These are phyloP conservation scores for Beaufortia kweichowensis DNA, from an alignment of 2,113 vertebrate species.

Conservation along the genomic window DNA sequence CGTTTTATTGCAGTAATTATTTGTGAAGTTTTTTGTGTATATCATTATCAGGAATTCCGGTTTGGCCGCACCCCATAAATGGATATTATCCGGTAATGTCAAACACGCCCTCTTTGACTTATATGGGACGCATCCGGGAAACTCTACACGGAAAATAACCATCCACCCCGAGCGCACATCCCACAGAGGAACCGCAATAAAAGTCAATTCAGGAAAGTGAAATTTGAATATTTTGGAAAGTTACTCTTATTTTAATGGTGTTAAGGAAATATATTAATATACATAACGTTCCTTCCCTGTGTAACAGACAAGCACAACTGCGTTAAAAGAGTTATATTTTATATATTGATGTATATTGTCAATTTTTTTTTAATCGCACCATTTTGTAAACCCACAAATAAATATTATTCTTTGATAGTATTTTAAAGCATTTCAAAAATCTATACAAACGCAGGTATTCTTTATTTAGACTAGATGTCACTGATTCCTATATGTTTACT, in stretches of 20 bases:
- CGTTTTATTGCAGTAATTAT: neutral
- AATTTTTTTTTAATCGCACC: too few relatives aligned
- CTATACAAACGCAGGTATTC: neutral
- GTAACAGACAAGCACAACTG: neutral
- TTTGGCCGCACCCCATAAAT: slow-evolving; percentile 78
- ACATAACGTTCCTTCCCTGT: neutral
- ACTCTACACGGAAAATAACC: slow-evolving; percentile 43
- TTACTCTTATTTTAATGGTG: slow-evolving; percentile 1
- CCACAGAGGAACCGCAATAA: slow-evolving; percentile 29
- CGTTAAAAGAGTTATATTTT: neutral
- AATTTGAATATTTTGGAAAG: slow-evolving; percentile 29
- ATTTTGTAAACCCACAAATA: too few relatives aligned
- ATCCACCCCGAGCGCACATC: slow-evolving; percentile 3
- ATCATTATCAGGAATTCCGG: slow-evolving; percentile 78
- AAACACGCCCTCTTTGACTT: slow-evolving; percentile 68
- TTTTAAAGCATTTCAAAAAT: neutral
- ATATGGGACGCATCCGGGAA: slow-evolving; percentile 83
- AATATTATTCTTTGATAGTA: neutral
- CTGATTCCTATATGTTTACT: too few relatives aligned
- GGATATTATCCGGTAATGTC: slow-evolving; percentile 77
- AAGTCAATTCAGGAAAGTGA: slow-evolving; percentile 24
- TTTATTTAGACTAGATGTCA: neutral
- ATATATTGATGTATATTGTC: neutral
- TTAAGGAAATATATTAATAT: slow-evolving; percentile 15
- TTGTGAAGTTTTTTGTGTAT: neutral